Evolutionary conservation across 2,888 invertebrate genomes (phyloP), one percentile per base, ranked within the genome.

Genomic region (Cheilosia pagana): DNA sequence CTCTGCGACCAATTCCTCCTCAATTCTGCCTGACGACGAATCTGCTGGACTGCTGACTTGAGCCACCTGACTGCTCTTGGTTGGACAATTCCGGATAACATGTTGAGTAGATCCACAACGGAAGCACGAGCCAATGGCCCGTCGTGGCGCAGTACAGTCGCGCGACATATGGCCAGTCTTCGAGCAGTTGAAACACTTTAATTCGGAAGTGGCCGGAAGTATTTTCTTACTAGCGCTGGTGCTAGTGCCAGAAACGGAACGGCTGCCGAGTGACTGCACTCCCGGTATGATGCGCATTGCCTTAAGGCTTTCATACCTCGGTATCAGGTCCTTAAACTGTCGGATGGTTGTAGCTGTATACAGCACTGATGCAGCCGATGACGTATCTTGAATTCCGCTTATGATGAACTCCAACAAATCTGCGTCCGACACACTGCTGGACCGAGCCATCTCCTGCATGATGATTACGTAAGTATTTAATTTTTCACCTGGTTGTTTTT

Each of bases 61-160:
- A n/a, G 45, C 60, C 31, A 62, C 45, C 5, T 16, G 14, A 16
- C 28, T 62, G 45, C 60, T 62, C 28, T 21, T 52, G 8, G 52
- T 14, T 23, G 55, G 57, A 45, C 75, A 75, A 8, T 75, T 62
- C n/a, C 57, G 23, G 16, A 75, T 41, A 12, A 75, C 21, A 28
- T 75, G 43, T 25, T 75, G 55, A 0, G 57, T 55, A n/a, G 75
- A 75, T 0, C 74, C 63, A 31, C 74, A 63, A n/a, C 74, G 63
- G 55, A 74, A 74, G 31, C 74, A 62, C n/a, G 72, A 72, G 4
- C 55, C 45, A n/a, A 35, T 53, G 25, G 39, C 52, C 21, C 75
- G 75, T 21, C 45, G 53, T 45, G 65, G 65, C 6, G 53, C 53
- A 31, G 45, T 25, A 21, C 75, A 65, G 21, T 53, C 25, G 7